Evolutionary conservation across 2,797 vertebrate species (phyloP).

Genomic region (Lophotriccus pileatus): DNA sequence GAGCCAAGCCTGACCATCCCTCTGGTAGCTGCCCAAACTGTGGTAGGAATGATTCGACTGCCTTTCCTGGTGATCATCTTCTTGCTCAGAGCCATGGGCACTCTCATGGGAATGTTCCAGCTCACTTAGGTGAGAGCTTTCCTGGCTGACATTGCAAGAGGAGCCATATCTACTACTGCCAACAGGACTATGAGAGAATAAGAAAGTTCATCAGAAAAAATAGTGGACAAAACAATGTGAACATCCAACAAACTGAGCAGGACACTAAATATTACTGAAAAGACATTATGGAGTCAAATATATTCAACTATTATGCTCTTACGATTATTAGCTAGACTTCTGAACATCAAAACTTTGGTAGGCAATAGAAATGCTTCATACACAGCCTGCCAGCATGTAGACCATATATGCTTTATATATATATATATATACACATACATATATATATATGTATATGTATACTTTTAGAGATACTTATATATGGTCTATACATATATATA

Average conservation of each 20-base stretch:
- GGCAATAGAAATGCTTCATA: background rate
- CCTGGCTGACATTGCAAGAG: constrained; percentile 94
- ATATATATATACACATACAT: background rate
- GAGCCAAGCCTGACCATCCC: constrained; percentile 60
- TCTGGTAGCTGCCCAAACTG: constrained; percentile 76
- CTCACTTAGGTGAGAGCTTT: constrained; percentile 93
- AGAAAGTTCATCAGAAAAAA: constrained; percentile 8
- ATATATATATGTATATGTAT: background rate
- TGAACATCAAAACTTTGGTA: background rate
- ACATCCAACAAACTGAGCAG: background rate
- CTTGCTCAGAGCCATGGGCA: constrained; percentile 79
- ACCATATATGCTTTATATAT: background rate
- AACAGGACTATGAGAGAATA: constrained; percentile 83
- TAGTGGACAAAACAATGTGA: background rate
- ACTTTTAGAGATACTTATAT: background rate
- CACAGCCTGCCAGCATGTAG: background rate
- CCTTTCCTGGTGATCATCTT: constrained; percentile 81
- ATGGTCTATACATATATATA: background rate
- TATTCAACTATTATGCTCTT: background rate
- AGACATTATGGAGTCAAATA: background rate
- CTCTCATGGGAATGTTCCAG: constrained; percentile 83
- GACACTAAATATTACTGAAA: background rate
- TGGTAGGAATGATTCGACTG: constrained; percentile 82
- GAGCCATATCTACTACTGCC: constrained; percentile 93
- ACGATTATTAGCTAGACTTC: background rate